Percentiles rank a stretch among this genome's conserved stretches.
These are phyloP conservation scores for Danionella cerebrum DNA, from an alignment of 2,113 vertebrate species.

Conservation along the genomic window DNA sequence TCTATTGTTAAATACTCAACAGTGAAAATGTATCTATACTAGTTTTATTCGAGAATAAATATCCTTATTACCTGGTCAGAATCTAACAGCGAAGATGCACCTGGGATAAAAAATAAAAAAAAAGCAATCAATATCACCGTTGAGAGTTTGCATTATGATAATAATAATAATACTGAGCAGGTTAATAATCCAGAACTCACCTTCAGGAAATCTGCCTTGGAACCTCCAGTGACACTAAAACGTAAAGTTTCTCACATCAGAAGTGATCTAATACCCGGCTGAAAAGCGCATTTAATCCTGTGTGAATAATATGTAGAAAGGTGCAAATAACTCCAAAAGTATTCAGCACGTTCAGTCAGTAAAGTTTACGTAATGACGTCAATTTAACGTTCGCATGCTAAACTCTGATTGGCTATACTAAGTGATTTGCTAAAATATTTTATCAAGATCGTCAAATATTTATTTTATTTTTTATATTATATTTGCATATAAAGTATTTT, in stretches of 20 bases:
- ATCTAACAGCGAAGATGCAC: background rate
- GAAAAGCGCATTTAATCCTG: too few species aligned
- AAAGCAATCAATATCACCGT: too few species aligned
- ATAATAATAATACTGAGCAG: too few species aligned
- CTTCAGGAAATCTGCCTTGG: background rate
- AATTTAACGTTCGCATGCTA: background rate
- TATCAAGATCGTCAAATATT: too few species aligned
- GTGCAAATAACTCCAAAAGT: too few species aligned
- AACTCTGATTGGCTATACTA: background rate
- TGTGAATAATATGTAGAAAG: too few species aligned
- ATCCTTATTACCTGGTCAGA: constrained; percentile 4
- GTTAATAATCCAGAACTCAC: constrained; percentile 5
- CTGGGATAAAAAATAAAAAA: constrained; percentile 1
- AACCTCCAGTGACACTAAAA: background rate
- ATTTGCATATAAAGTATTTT: background rate
- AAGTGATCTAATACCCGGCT: too few species aligned
- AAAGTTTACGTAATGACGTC: background rate
- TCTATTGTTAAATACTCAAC: too few species aligned
- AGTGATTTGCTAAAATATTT: too few species aligned
- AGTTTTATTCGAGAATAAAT: background rate
- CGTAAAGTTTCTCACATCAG: background rate
- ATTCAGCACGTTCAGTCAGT: background rate
- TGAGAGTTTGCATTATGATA: too few species aligned
- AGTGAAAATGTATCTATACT: too few species aligned
- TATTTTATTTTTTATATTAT: background rate